Percentiles rank a stretch among this genome's conserved stretches.
Conservation (phyloP, 1,140 invertebrate genomes). For the Xylocopa sonorina region DNA sequence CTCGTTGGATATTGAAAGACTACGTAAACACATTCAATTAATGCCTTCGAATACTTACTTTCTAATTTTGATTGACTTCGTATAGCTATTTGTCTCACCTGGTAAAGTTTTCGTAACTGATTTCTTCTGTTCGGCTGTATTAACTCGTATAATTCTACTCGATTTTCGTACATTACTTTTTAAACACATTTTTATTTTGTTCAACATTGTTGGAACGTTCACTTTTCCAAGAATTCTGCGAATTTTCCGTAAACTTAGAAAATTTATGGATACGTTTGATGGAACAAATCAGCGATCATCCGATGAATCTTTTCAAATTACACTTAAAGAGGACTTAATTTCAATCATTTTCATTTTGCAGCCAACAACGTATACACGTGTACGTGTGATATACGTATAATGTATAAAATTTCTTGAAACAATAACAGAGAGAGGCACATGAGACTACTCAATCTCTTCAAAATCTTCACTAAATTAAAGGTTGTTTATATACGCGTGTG, state of each 20-base stretch:
- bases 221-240: neutral
- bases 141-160: constrained; percentile 21
- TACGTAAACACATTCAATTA: no score
- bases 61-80: no score
- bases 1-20: constrained; percentile 81
- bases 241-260: neutral
- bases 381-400: no score
- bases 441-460: neutral
- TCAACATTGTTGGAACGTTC: constrained; percentile 28
- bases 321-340: neutral
- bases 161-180: neutral
- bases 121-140: neutral
- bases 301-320: neutral
- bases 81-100: constrained; percentile 31
- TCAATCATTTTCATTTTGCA: no score
- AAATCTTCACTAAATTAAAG: neutral
- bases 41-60: no score
- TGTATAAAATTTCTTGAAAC: no score
- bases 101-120: constrained; percentile 34
- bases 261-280: neutral
- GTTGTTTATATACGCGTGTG: no score
- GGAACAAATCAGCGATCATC: neutral
- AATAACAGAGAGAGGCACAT: no score
- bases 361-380: no score
- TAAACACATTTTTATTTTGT: constrained; percentile 23